A percentile compares a stretch with the other conserved stretches of the same genome.
These are phyloP conservation scores for Drosophila prosaltans DNA, from an alignment of 1,140 invertebrate species.

Conservation along the genomic window DNA sequence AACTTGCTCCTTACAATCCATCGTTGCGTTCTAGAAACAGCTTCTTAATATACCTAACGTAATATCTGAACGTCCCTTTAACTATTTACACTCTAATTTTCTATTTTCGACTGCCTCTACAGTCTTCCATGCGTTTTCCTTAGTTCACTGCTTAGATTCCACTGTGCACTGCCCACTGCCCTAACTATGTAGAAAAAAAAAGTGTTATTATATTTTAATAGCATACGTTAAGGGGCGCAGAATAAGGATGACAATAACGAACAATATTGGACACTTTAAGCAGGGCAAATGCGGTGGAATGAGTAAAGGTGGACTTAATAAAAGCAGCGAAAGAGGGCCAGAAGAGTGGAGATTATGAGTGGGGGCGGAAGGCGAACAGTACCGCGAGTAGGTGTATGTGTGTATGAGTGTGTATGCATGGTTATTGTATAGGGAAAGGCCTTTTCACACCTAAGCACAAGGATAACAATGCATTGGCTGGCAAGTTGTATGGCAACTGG, in stretches of 20 bases:
- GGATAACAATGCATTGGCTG: slow-evolving; percentile 1
- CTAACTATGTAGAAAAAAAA: slow-evolving; percentile 43
- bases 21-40: no score
- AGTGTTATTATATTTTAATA: slow-evolving; percentile 52
- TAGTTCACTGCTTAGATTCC: background rate
- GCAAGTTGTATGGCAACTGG: background rate
- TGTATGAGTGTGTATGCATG: background rate
- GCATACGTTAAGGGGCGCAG: slow-evolving; percentile 19
- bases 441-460: background rate
- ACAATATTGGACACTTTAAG: slow-evolving; percentile 54
- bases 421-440: background rate
- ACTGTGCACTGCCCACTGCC: slow-evolving; percentile 19
- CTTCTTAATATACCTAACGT: no score
- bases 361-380: no score
- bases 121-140: no score
- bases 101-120: no score
- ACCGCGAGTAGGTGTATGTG: background rate
- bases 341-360: no score
- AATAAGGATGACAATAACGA: slow-evolving; percentile 1
- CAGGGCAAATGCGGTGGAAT: slow-evolving; percentile 19
- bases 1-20: no score
- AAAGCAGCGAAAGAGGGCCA: no score
- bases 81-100: no score
- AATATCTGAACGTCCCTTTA: no score
- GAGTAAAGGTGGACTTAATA: slow-evolving; percentile 6